phyloP scores from a whole-genome alignment of 2,113 vertebrate genomes.

The Heterochromis multidens region DNA sequence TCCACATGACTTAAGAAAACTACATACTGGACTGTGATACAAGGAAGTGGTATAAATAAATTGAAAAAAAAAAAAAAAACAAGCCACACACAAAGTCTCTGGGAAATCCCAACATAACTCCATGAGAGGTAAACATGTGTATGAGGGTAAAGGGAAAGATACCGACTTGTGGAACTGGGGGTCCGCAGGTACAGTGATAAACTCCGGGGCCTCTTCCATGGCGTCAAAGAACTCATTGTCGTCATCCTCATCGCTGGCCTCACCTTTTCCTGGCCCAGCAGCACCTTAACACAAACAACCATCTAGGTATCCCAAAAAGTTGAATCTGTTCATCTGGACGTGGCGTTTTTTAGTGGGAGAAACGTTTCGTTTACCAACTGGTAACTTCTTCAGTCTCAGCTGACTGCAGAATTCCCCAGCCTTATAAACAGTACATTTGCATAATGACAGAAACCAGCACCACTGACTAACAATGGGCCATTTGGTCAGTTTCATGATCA shows the following conservation, averaged over 20 bases:
- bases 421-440: too few relatives aligned
- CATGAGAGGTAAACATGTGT: neutral
- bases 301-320: too few relatives aligned
- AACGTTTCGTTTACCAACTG: too few relatives aligned
- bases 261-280: constrained; percentile 81
- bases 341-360: too few relatives aligned
- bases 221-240: constrained; percentile 95
- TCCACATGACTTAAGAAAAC: neutral
- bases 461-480: too few relatives aligned
- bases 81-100: neutral
- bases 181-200: constrained; percentile 86
- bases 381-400: too few relatives aligned
- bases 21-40: neutral
- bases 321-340: too few relatives aligned
- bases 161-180: constrained; percentile 91
- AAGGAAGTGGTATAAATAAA: neutral
- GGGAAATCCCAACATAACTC: neutral
- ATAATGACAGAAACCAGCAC: too few relatives aligned
- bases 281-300: constrained; percentile 57
- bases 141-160: fast-evolving
- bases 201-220: constrained; percentile 85
- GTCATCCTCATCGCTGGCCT: constrained; percentile 91
- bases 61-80: neutral
- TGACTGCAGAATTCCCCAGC: too few relatives aligned
- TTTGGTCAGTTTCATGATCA: too few relatives aligned